Conservation (phyloP, 2,113 vertebrate genomes). For the Ellobius talpinus region DNA sequence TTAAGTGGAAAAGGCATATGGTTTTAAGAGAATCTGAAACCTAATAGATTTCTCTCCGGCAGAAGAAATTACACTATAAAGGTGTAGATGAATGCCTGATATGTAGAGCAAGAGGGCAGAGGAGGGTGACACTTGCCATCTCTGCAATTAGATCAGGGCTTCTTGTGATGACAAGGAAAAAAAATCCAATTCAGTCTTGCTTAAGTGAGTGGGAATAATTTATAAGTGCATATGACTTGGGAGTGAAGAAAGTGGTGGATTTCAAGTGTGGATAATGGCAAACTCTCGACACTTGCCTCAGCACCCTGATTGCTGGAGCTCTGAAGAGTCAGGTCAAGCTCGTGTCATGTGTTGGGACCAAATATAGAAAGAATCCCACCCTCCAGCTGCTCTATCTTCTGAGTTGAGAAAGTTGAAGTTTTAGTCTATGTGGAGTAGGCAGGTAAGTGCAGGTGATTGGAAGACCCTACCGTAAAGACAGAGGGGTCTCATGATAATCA, state of each 20-base stretch:
- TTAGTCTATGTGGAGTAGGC: neutral
- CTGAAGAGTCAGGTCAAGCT: neutral
- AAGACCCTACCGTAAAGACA: neutral
- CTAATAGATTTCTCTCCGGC: neutral
- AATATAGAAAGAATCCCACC: neutral
- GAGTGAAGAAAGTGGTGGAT: neutral
- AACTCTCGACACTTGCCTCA: neutral
- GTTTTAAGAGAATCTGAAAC: constrained; percentile 16
- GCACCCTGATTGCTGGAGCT: neutral
- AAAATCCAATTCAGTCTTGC: neutral
- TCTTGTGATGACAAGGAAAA: neutral
- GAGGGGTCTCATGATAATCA: neutral
- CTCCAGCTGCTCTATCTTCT: neutral
- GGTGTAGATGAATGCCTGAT: neutral
- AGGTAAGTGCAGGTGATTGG: neutral
- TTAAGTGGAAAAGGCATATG: neutral
- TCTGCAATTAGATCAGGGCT: neutral
- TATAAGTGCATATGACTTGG: neutral
- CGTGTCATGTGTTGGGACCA: neutral
- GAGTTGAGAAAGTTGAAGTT: neutral
- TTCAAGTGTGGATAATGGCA: neutral
- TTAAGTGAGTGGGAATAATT: neutral
- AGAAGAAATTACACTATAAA: neutral
- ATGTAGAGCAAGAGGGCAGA: neutral
- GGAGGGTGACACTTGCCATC: neutral